A percentile compares a stretch with the other conserved stretches of the same genome.
Conservation (phyloP, 2,888 invertebrate species). For the Actias luna region DNA sequence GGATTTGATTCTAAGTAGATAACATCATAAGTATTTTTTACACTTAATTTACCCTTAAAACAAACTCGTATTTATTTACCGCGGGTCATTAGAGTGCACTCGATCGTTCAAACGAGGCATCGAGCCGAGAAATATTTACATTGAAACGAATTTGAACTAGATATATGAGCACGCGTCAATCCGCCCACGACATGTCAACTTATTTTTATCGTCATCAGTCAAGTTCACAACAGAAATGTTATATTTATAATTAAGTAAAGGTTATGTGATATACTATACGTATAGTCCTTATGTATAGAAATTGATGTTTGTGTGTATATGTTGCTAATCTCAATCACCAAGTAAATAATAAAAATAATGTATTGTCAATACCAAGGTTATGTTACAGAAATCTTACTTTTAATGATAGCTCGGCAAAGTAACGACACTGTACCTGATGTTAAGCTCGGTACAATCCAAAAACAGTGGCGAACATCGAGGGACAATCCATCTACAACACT, state of each 20-base stretch:
- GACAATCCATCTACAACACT: too few species aligned
- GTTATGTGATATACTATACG: not conserved
- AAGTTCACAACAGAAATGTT: not conserved
- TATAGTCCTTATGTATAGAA: too few species aligned
- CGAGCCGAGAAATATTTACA: conserved; percentile 27
- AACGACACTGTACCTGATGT: too few species aligned
- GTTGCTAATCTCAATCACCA: too few species aligned
- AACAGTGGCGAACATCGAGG: too few species aligned
- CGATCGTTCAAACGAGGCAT: conserved; percentile 26
- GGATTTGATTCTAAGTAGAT: too few species aligned
- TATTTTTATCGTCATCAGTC: conserved; percentile 13
- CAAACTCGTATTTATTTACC: not conserved
- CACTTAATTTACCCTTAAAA: not conserved
- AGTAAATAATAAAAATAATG: too few species aligned
- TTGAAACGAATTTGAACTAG: conserved; percentile 27
- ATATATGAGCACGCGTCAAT: conserved; percentile 35
- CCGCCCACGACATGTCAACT: conserved; percentile 37
- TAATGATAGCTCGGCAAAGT: too few species aligned
- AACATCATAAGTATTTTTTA: not conserved
- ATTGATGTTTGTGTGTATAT: too few species aligned
- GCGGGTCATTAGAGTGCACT: conserved; percentile 13
- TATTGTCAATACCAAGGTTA: too few species aligned
- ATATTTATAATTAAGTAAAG: not conserved
- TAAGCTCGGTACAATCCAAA: too few species aligned
- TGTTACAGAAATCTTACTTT: too few species aligned